Evolutionary conservation across 1,140 invertebrate genomes (phyloP).

Genomic region (Bombus difficillimus): DNA sequence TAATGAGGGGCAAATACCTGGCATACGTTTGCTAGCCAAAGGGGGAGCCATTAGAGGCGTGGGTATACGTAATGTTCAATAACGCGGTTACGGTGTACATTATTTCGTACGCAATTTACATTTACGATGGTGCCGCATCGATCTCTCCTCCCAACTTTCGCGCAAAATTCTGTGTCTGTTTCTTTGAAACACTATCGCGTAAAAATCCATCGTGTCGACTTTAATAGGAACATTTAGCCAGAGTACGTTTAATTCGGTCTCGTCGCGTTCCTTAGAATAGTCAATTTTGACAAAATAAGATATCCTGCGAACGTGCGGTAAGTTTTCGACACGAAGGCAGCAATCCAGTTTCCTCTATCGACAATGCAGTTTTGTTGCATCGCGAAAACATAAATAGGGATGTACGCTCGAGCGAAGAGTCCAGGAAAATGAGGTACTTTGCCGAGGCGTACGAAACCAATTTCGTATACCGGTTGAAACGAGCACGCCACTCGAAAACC

Average conservation of each 20-base stretch:
- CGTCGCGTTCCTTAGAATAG: not conserved
- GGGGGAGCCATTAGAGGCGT: conserved; percentile 43
- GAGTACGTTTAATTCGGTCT: no score
- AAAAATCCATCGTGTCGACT: not conserved
- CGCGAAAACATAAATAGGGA: conserved; percentile 38
- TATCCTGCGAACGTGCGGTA: not conserved
- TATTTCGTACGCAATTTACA: conserved; percentile 45
- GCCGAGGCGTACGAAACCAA: conserved; percentile 45
- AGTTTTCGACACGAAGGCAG: conserved; percentile 11
- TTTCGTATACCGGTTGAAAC: conserved; percentile 50
- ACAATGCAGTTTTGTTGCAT: conserved; percentile 31
- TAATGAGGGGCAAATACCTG: conserved; percentile 53
- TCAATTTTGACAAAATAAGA: not conserved
- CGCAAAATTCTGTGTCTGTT: not conserved
- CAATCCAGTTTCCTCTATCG: not conserved
- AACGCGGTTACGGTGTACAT: conserved; percentile 25
- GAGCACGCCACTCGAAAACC: conserved; percentile 32
- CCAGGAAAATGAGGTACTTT: conserved; percentile 52
- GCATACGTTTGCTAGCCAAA: conserved; percentile 18
- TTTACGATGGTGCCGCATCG: conserved; percentile 11
- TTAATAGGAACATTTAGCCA: no score
- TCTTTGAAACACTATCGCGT: not conserved
- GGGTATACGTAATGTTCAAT: conserved; percentile 43
- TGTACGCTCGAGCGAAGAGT: not conserved
- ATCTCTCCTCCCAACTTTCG: not conserved